phyloP scores from a whole-genome alignment of 2,113 vertebrate genomes.

The Cyprinus carpio region DNA sequence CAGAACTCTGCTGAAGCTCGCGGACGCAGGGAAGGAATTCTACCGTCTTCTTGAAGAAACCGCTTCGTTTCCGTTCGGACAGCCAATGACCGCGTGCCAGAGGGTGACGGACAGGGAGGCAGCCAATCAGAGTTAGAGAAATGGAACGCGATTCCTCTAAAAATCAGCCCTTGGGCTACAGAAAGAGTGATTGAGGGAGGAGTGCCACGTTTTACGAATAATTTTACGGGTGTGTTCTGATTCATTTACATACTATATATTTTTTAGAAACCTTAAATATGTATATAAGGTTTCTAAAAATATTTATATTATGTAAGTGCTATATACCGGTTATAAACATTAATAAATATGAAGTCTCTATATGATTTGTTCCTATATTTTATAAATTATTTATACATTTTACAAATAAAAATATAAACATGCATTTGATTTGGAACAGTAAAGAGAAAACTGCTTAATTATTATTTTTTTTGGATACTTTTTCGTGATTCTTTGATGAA shows the following conservation, averaged over 20 bases:
- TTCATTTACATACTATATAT: too few species aligned
- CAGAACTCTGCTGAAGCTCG: conserved; percentile 21
- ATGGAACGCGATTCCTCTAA: neutral
- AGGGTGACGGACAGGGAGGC: fast-evolving
- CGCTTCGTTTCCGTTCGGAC: fast-evolving
- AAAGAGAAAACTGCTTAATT: too few species aligned
- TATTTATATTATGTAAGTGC: neutral
- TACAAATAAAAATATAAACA: too few species aligned
- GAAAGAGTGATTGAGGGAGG: conserved; percentile 56
- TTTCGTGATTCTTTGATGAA: too few species aligned
- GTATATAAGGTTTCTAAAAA: neutral
- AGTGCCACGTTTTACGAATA: conserved; percentile 42
- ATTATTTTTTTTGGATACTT: too few species aligned
- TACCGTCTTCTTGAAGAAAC: neutral
- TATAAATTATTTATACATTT: neutral
- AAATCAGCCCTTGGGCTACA: neutral
- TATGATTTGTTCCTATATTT: neutral
- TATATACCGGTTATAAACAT: neutral
- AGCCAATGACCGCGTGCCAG: conserved; percentile 52
- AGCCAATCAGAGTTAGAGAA: conserved; percentile 47
- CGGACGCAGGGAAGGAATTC: neutral
- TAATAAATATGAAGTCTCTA: neutral
- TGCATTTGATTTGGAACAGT: too few species aligned
- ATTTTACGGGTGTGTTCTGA: neutral
- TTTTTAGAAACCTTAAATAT: too few species aligned